Evolutionary conservation across 2,797 vertebrate species (phyloP).

Genomic region (Sebastes glaucus): DNA sequence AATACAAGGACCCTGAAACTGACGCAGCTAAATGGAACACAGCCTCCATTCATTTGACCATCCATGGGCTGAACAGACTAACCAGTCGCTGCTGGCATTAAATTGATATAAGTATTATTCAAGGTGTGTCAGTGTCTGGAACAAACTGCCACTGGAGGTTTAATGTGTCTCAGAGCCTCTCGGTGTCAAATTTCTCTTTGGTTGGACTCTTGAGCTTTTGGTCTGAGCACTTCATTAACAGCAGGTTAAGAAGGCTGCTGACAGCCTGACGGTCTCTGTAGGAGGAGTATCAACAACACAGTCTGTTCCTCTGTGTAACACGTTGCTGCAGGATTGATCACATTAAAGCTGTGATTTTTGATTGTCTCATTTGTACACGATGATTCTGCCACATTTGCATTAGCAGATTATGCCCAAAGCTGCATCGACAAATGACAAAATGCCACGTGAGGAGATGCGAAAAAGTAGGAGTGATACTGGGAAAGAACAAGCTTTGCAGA

Average conservation of each 20-base stretch:
- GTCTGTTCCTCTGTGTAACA: neutral
- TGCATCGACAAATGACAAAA: conserved; percentile 6
- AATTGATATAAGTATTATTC: neutral
- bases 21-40: neutral
- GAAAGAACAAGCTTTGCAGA: neutral
- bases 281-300: neutral
- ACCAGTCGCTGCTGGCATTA: neutral
- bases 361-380: conserved; percentile 5
- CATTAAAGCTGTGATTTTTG: conserved; percentile 10
- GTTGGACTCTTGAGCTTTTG: neutral
- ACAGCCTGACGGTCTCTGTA: neutral
- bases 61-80: neutral
- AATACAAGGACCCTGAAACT: neutral
- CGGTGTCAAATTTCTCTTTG: neutral
- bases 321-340: neutral
- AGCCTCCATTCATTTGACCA: neutral
- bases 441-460: neutral
- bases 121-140: neutral
- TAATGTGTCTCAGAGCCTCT: neutral
- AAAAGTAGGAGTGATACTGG: neutral
- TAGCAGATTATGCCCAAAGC: conserved; percentile 19
- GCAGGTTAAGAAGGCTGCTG: neutral
- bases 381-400: conserved; percentile 12
- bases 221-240: neutral
- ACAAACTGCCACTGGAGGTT: neutral